phyloP scores from a whole-genome alignment of 2,888 invertebrate species.

The Dicycla oo region DNA sequence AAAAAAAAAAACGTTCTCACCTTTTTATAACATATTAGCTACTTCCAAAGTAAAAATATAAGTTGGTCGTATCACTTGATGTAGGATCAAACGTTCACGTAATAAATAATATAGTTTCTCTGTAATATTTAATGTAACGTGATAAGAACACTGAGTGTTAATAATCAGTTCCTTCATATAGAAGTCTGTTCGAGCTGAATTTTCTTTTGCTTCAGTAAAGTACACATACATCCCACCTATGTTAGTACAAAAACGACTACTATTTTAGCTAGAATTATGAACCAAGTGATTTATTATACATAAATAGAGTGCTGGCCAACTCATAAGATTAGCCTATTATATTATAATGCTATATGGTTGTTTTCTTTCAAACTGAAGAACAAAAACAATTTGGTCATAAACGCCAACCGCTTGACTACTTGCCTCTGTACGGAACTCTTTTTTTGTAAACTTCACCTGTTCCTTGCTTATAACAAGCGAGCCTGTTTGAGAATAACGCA shows the following conservation, averaged over 20 bases:
- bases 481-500: background rate
- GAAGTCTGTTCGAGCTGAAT: background rate
- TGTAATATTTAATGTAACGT: background rate
- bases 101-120: background rate
- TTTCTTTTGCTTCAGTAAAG: background rate
- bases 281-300: background rate
- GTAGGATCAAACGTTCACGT: background rate
- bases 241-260: background rate
- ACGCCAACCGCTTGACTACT: background rate
- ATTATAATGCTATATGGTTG: background rate
- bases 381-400: background rate
- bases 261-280: background rate
- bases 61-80: background rate
- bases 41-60: background rate
- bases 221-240: no score
- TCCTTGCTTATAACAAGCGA: background rate
- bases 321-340: no score
- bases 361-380: background rate
- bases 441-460: background rate
- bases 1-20: background rate
- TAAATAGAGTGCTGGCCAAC: background rate
- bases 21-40: no score
- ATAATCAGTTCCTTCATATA: background rate
- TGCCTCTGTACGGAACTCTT: background rate
- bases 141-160: background rate